Conservation (phyloP, 2,113 vertebrate genomes). For the Herpetotheres cachinnans region DNA sequence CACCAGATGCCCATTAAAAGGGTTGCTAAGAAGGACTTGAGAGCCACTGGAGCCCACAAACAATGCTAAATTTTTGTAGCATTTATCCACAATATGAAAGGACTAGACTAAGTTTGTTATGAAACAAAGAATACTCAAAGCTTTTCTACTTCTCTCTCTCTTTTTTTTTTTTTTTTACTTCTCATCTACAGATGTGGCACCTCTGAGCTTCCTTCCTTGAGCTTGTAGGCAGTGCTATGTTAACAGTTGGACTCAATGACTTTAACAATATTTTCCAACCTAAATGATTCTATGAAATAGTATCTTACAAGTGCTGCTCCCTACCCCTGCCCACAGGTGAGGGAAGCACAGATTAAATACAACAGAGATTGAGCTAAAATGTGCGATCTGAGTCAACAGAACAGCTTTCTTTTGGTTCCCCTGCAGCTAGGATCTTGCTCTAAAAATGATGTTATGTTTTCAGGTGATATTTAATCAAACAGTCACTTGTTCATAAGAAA, state of each 20-base stretch:
- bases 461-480: not conserved
- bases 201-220: not conserved
- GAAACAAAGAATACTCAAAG: not conserved
- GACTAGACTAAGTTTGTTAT: not conserved
- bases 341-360: not conserved
- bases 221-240: not conserved
- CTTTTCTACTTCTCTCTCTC: not conserved
- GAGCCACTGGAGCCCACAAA: not conserved
- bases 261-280: no score
- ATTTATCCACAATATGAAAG: not conserved
- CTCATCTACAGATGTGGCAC: not conserved
- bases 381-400: not conserved
- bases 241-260: no score
- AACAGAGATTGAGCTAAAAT: not conserved
- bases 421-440: not conserved
- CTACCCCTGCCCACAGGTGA: rapidly evolving
- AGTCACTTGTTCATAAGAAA: not conserved
- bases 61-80: not conserved
- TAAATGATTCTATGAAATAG: not conserved
- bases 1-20: not conserved
- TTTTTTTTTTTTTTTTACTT: no score
- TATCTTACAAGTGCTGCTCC: not conserved
- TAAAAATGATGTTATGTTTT: not conserved
- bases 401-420: not conserved
- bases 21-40: not conserved